Percentiles rank a stretch among this genome's conserved stretches.
These are phyloP conservation scores for Mizuhopecten yessoensis DNA, from an alignment of 1,140 invertebrate species.

Conservation along the genomic window DNA sequence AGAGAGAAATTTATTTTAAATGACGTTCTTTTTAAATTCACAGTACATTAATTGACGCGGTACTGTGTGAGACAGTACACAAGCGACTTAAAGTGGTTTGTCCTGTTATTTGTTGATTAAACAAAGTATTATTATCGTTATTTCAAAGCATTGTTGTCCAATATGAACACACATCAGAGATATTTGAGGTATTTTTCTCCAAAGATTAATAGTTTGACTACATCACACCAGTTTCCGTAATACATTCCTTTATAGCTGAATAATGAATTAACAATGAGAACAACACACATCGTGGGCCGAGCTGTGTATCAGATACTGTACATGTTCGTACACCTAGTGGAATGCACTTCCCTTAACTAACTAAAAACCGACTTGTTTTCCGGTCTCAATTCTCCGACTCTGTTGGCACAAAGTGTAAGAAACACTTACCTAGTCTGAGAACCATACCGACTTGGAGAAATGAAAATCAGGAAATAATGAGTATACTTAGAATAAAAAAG, in stretches of 20 bases:
- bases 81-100: background rate
- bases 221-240: background rate
- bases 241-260: background rate
- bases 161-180: background rate
- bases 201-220: too few species aligned
- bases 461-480: conserved; percentile 9
- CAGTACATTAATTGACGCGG: background rate
- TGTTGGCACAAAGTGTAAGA: conserved; percentile 8
- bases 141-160: background rate
- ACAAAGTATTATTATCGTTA: too few species aligned
- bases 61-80: background rate
- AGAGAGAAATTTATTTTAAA: too few species aligned
- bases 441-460: background rate
- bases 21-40: too few species aligned
- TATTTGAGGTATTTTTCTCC: conserved; percentile 17
- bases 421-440: conserved; percentile 18
- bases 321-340: background rate
- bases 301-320: conserved; percentile 18
- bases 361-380: conserved; percentile 34
- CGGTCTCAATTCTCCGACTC: conserved; percentile 19
- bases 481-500: conserved; percentile 13
- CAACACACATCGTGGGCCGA: background rate
- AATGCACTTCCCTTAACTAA: conserved; percentile 20
- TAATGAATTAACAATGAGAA: conserved; percentile 10
- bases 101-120: background rate